Evolutionary conservation across 2,113 vertebrate species (phyloP).

Genomic region (Pimephales promelas): DNA sequence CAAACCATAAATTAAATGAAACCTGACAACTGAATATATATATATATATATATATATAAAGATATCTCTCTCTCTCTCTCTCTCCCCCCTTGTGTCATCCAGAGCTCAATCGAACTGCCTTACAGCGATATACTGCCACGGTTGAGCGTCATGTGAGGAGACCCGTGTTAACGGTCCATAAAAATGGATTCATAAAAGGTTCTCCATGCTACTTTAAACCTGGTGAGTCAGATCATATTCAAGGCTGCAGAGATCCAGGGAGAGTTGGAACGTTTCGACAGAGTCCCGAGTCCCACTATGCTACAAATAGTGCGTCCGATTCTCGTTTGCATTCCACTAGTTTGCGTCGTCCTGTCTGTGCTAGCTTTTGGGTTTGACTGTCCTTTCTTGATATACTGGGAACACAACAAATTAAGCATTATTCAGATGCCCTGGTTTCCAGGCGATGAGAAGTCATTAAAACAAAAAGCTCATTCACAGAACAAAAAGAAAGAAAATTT

Average conservation of each 20-base stretch:
- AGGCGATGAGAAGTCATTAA: conserved; percentile 78
- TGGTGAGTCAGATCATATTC: conserved; percentile 46
- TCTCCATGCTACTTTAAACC: conserved; percentile 52
- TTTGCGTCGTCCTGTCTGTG: background rate
- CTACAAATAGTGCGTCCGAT: background rate
- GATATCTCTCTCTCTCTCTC: background rate
- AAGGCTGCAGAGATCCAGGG: conserved; percentile 40
- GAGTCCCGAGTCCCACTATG: background rate
- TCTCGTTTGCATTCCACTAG: conserved; percentile 8
- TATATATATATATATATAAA: background rate
- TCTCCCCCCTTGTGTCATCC: conserved; percentile 37
- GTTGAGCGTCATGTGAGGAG: conserved; percentile 31
- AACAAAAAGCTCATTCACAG: conserved; percentile 82
- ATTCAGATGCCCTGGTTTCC: conserved; percentile 80
- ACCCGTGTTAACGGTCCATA: conserved; percentile 46
- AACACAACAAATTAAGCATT: conserved; percentile 67
- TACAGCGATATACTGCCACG: conserved; percentile 26
- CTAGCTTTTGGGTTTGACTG: conserved; percentile 29
- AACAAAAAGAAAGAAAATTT: conserved; percentile 83
- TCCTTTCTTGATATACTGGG: conserved; percentile 31
- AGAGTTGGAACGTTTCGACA: conserved; percentile 21
- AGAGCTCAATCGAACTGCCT: conserved; percentile 7
- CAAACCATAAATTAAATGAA: conserved; percentile 51
- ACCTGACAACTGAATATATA: conserved; percentile 33
- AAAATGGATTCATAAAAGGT: conserved; percentile 52